A percentile compares a stretch with the other conserved stretches of the same genome.
Conservation (phyloP, 2,888 invertebrate species). For the Parnassius glacialis region DNA sequence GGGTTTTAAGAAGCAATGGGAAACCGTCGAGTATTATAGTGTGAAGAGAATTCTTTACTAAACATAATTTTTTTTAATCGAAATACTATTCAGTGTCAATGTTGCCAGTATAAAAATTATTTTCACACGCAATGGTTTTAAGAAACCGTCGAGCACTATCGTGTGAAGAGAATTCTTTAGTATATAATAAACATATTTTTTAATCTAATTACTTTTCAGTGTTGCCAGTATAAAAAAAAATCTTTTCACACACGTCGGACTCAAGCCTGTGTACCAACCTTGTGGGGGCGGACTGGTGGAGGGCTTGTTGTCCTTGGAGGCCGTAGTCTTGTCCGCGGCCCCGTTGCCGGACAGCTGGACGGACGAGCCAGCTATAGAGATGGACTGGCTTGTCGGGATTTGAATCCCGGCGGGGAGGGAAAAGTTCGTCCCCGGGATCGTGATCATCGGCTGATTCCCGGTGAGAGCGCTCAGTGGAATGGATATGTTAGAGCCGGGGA, state of each 20-base stretch:
- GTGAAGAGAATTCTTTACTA: slow-evolving; percentile 3
- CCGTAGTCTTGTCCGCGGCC: slow-evolving; percentile 71
- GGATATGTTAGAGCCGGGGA: slow-evolving; percentile 83
- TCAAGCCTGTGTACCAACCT: slow-evolving; percentile 58
- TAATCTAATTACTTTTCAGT: neutral
- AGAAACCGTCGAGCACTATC: slow-evolving; percentile 35
- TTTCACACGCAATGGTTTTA: slow-evolving; percentile 40
- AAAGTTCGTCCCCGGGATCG: slow-evolving; percentile 77
- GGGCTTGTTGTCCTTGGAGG: slow-evolving; percentile 77
- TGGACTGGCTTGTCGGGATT: slow-evolving; percentile 47
- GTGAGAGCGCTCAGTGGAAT: slow-evolving; percentile 78
- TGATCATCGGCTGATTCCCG: slow-evolving; percentile 74
- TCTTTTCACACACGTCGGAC: slow-evolving; percentile 27
- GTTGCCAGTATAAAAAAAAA: slow-evolving; percentile 7
- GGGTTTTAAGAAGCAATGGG: slow-evolving; percentile 41
- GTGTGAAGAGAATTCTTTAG: slow-evolving; percentile 6
- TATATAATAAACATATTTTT: no score
- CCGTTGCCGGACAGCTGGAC: slow-evolving; percentile 5
- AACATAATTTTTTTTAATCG: no score
- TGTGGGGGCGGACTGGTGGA: slow-evolving; percentile 48
- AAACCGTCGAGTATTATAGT: slow-evolving; percentile 34
- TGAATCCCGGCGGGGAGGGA: slow-evolving; percentile 51
- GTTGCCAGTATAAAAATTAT: neutral
- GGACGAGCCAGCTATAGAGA: slow-evolving; percentile 53
- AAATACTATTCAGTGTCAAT: no score